Evolutionary conservation across 2,113 vertebrate species (phyloP).

Genomic region (Oenanthe oenanthe): DNA sequence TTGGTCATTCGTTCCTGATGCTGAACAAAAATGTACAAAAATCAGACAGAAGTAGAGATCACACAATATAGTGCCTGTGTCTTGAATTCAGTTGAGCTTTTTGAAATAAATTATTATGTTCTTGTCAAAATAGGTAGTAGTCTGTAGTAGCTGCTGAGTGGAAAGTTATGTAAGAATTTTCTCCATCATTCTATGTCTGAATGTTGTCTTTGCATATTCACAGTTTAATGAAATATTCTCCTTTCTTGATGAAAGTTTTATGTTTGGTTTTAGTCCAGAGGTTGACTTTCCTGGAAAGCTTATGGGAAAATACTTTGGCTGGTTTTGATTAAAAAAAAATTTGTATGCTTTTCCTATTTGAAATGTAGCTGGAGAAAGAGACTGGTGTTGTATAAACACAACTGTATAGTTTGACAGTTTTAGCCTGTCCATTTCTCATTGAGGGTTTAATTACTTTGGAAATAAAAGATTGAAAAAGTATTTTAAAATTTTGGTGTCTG

Average conservation of each 20-base stretch:
- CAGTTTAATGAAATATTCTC: not conserved
- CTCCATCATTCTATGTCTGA: not conserved
- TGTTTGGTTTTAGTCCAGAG: slow-evolving; percentile 19
- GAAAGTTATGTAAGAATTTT: not conserved
- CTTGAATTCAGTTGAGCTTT: not conserved
- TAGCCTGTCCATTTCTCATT: not conserved
- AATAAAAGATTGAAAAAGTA: not conserved
- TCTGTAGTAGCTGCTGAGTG: not conserved
- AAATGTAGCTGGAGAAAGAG: not conserved
- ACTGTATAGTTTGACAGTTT: not conserved
- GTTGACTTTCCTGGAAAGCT: slow-evolving; percentile 35
- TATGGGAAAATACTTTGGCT: slow-evolving; percentile 20
- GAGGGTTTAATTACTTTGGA: not conserved
- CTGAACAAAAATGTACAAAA: not conserved
- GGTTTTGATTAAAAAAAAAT: not conserved
- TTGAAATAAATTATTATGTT: not conserved
- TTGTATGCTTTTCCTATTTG: not conserved
- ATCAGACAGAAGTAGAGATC: not conserved
- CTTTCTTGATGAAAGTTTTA: not conserved
- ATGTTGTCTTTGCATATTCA: not conserved
- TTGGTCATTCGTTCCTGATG: not conserved
- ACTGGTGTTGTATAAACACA: not conserved
- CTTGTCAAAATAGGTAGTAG: not conserved
- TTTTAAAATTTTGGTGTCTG: not conserved
- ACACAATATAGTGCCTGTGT: not conserved